Conservation (phyloP, 2,888 invertebrate genomes). For the Beris chalybata region DNA sequence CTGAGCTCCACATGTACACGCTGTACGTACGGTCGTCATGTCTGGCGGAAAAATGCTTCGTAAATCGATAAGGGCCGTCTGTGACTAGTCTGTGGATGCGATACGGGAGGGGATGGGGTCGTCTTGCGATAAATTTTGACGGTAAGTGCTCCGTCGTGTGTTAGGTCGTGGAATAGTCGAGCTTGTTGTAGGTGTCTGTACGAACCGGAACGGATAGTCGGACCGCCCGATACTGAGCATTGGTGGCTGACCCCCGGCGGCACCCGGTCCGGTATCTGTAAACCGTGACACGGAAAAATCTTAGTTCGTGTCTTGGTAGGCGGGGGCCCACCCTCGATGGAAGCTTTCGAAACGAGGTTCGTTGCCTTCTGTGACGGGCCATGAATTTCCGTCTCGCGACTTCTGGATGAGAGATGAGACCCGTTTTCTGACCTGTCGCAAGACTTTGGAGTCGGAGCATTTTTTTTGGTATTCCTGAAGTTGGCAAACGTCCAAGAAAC, state of each 20-base stretch:
- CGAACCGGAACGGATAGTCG: too few species aligned
- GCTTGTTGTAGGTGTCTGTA: not conserved
- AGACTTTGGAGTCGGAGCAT: too few species aligned
- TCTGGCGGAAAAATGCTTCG: slow-evolving; percentile 25
- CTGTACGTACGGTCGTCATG: slow-evolving; percentile 19
- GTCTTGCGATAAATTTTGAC: slow-evolving; percentile 25
- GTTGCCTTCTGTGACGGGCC: too few species aligned
- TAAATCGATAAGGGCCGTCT: slow-evolving; percentile 31
- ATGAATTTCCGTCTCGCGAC: too few species aligned
- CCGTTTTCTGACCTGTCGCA: too few species aligned
- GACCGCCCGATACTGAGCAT: not conserved
- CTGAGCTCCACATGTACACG: slow-evolving; percentile 15
- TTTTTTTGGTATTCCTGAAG: too few species aligned
- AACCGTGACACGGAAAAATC: not conserved
- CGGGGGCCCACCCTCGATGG: slow-evolving; percentile 1
- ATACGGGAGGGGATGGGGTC: slow-evolving; percentile 13
- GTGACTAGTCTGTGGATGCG: slow-evolving; percentile 26
- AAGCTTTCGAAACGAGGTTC: too few species aligned
- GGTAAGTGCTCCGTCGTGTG: slow-evolving; percentile 24
- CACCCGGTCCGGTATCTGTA: not conserved
- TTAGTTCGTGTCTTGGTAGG: not conserved
- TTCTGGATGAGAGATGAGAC: too few species aligned
- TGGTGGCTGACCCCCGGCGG: not conserved
- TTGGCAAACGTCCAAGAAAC: too few species aligned
- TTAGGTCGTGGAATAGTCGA: slow-evolving; percentile 18